Conservation (phyloP, 2,797 vertebrate species). For the Lepilemur ruficaudatus region DNA sequence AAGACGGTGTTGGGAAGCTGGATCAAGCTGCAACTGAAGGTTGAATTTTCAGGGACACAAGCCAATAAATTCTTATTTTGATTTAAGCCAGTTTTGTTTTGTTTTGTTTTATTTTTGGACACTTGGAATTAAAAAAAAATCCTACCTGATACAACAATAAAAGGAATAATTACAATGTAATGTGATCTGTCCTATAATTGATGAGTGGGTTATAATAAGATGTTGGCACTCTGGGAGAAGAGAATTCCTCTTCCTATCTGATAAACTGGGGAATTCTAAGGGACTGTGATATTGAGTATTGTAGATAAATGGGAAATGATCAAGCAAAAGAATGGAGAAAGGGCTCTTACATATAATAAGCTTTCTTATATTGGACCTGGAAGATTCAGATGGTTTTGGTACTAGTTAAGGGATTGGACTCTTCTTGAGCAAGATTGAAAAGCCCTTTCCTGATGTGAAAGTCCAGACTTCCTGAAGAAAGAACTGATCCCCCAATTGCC, state of each 20-base stretch:
- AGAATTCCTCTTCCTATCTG: background rate
- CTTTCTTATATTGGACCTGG: background rate
- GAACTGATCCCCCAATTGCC: background rate
- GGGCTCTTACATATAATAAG: background rate
- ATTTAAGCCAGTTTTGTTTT: background rate
- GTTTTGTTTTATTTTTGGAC: background rate
- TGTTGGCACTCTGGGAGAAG: background rate
- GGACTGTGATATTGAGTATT: background rate
- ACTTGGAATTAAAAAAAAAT: background rate
- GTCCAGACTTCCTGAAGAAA: constrained; percentile 10
- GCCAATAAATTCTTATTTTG: background rate
- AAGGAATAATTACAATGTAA: background rate
- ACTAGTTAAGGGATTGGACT: background rate
- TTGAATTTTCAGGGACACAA: background rate
- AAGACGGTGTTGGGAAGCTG: background rate
- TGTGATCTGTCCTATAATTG: background rate
- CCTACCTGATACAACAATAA: background rate
- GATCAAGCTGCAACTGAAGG: background rate
- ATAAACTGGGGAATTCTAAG: background rate
- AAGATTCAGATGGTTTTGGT: background rate
- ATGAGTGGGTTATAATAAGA: background rate
- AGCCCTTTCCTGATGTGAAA: background rate
- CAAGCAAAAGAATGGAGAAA: background rate
- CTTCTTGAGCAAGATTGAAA: background rate
- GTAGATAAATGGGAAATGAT: background rate